Evolutionary conservation across 2,113 vertebrate species (phyloP).

Genomic region (Percina caprodes): DNA sequence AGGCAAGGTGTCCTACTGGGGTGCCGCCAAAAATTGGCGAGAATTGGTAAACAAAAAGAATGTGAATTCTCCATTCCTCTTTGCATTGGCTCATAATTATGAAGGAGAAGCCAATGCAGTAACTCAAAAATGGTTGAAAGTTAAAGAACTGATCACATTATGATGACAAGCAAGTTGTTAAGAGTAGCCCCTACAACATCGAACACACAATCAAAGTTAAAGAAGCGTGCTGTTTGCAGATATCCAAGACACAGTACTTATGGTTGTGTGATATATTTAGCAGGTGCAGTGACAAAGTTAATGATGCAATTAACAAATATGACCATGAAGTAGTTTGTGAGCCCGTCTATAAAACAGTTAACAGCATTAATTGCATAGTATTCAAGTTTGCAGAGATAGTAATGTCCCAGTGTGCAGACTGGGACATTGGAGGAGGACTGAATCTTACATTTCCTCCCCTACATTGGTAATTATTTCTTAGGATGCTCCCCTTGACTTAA

Average conservation of each 20-base stretch:
- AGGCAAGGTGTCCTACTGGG: not conserved
- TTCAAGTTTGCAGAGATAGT: constrained; percentile 2
- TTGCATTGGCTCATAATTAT: not conserved
- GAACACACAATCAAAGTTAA: not conserved
- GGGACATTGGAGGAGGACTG: not conserved
- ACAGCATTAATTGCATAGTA: not conserved
- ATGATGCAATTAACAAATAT: constrained; percentile 4
- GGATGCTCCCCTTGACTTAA: not conserved
- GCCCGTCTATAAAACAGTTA: not conserved
- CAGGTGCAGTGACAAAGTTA: not conserved
- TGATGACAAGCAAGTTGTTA: not conserved
- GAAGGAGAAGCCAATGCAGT: not conserved
- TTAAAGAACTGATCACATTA: not conserved
- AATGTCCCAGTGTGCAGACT: not conserved
- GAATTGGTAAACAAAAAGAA: not conserved
- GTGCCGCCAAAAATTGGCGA: not conserved
- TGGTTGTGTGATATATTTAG: not conserved
- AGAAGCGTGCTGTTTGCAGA: not conserved
- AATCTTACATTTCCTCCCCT: not conserved
- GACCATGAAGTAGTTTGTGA: not conserved
- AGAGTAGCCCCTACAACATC: not conserved
- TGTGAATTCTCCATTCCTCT: not conserved
- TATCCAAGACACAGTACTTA: not conserved
- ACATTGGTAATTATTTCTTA: not conserved
- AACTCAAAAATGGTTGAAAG: not conserved